These are phyloP conservation scores for Eubucco bourcierii DNA, from an alignment of 2,113 vertebrate genomes.

Conservation along the genomic window DNA sequence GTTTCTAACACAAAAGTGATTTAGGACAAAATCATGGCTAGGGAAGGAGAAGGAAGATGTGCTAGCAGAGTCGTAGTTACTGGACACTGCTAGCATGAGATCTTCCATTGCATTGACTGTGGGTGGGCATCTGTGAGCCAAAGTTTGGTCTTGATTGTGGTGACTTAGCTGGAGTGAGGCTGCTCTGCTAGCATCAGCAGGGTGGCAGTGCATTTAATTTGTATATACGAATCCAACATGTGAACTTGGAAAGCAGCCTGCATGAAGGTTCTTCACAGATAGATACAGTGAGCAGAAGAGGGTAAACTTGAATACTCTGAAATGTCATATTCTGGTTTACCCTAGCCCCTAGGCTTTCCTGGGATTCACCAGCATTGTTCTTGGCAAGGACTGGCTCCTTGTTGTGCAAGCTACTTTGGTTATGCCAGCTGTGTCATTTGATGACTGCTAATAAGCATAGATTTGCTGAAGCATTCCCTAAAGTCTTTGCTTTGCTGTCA, in stretches of 20 bases:
- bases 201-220: not conserved
- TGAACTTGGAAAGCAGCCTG: not conserved
- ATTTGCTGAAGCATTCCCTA: slow-evolving; percentile 28
- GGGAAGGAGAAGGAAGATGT: not conserved
- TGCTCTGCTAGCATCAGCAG: not conserved
- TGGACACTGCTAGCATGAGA: not conserved
- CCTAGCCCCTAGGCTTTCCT: not conserved
- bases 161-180: not conserved
- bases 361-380: not conserved
- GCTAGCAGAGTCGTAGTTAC: not conserved
- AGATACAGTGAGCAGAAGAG: not conserved
- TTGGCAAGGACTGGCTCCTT: not conserved
- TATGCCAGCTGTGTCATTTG: not conserved
- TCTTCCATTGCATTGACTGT: not conserved
- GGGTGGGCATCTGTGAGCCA: not conserved
- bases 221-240: fast-evolving
- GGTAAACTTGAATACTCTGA: not conserved
- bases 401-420: not conserved
- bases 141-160: not conserved
- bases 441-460: slow-evolving; percentile 7
- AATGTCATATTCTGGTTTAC: not conserved
- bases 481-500: slow-evolving; percentile 1
- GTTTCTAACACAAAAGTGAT: not conserved
- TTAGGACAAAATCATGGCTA: not conserved
- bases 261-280: not conserved